Percentiles rank a stretch among this genome's conserved stretches.
phyloP scores from a whole-genome alignment of 1,140 invertebrate species.

The Homarus americanus region DNA sequence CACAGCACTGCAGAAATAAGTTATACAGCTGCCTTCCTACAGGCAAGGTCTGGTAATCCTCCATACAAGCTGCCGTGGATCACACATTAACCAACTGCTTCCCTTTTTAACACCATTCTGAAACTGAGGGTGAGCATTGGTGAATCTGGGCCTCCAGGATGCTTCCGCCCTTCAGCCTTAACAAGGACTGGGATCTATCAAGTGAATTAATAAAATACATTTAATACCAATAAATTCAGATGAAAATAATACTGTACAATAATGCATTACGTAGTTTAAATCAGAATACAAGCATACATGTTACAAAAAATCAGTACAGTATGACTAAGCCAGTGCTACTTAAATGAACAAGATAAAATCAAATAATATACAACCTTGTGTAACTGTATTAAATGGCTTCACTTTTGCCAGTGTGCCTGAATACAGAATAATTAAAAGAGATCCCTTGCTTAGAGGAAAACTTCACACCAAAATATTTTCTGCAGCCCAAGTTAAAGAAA shows the following conservation, averaged over 20 bases:
- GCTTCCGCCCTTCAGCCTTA: not conserved
- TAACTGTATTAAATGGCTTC: not conserved
- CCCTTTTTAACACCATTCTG: not conserved
- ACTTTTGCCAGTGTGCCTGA: not conserved
- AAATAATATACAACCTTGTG: not conserved
- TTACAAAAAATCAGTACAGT: not conserved
- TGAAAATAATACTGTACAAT: not conserved
- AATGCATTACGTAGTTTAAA: not conserved
- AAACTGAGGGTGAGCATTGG: not conserved
- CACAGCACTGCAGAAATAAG: not conserved
- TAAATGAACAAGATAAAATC: not conserved
- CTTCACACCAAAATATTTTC: not conserved
- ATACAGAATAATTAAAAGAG: not conserved
- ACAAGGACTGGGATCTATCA: not conserved
- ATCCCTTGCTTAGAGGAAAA: not conserved
- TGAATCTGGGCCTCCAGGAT: not conserved
- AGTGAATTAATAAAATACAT: not conserved
- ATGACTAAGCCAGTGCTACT: not conserved
- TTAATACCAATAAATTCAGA: not conserved
- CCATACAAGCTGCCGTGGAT: not conserved
- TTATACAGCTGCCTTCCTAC: not conserved
- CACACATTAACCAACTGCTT: not conserved
- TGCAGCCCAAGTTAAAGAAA: not conserved
- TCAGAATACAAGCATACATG: not conserved
- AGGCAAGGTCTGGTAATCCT: not conserved